A percentile compares a stretch with the other conserved stretches of the same genome.
Evolutionary conservation across 2,797 vertebrate species (phyloP).

Genomic region (Eurystomus glaucurus): DNA sequence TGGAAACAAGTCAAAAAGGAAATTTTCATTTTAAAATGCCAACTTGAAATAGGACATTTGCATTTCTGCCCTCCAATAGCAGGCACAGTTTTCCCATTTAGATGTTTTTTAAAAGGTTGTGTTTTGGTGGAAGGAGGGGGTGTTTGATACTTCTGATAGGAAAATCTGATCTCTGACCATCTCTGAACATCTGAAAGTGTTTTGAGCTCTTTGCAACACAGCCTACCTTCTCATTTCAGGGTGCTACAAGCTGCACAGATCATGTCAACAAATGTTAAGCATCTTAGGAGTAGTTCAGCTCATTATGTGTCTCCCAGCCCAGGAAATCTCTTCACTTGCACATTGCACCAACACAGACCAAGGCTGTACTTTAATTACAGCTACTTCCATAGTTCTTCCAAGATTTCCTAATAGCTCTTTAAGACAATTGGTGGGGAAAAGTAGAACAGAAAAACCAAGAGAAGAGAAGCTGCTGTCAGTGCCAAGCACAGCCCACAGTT

Average conservation of each 20-base stretch:
- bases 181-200: conserved; percentile 44
- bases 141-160: conserved; percentile 33
- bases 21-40: background rate
- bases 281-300: background rate
- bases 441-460: background rate
- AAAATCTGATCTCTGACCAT: conserved; percentile 31
- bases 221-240: background rate
- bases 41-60: background rate
- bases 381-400: background rate
- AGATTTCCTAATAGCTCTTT: background rate
- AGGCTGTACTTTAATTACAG: background rate
- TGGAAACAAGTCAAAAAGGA: conserved; percentile 2
- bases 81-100: background rate
- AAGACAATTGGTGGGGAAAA: background rate
- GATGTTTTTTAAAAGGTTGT: background rate
- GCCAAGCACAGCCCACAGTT: background rate
- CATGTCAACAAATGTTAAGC: conserved; percentile 5
- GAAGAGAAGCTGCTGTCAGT: background rate
- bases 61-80: conserved; percentile 3
- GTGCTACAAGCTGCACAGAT: background rate
- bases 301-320: background rate
- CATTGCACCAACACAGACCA: background rate
- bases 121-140: conserved; percentile 13
- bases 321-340: background rate
- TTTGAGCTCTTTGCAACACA: background rate